Percentiles rank a stretch among this genome's conserved stretches.
Conservation (phyloP, 1,140 invertebrate genomes). For the Mya arenaria region DNA sequence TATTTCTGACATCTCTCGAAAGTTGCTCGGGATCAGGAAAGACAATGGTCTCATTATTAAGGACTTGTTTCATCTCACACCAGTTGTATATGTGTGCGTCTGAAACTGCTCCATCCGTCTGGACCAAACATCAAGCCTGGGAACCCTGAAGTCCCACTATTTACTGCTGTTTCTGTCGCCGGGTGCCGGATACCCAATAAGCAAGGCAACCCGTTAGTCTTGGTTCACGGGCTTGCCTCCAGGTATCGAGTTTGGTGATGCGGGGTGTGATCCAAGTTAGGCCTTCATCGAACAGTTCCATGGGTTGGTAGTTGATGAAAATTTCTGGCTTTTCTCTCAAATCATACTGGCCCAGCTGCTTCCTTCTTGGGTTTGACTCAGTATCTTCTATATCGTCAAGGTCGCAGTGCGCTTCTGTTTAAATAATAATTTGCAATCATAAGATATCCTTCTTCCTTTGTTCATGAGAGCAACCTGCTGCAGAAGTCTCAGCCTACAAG, state of each 20-base stretch:
- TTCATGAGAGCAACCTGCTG: constrained; percentile 34
- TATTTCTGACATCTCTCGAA: too few species aligned
- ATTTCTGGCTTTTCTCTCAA: constrained; percentile 19
- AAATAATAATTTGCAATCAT: neutral
- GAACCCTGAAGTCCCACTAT: too few species aligned
- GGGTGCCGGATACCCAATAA: too few species aligned
- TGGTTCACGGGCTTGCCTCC: constrained; percentile 9
- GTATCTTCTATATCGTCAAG: constrained; percentile 24
- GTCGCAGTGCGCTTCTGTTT: constrained; percentile 20
- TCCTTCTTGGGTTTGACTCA: constrained; percentile 30
- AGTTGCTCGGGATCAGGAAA: too few species aligned
- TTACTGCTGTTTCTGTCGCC: too few species aligned
- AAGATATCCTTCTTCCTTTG: constrained; percentile 4
- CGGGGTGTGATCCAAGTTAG: constrained; percentile 5
- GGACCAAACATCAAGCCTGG: too few species aligned
- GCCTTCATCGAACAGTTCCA: constrained; percentile 33
- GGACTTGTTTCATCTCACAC: too few species aligned
- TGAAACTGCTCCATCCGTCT: too few species aligned
- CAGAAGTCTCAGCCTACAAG: constrained; percentile 20
- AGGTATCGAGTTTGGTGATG: constrained; percentile 28
- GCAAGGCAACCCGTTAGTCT: neutral
- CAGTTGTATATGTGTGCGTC: too few species aligned
- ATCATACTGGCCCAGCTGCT: constrained; percentile 37
- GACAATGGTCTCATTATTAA: too few species aligned
- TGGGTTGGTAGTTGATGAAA: constrained; percentile 39